Conservation (phyloP, 2,113 vertebrate genomes). For the Spermophilus dauricus region DNA sequence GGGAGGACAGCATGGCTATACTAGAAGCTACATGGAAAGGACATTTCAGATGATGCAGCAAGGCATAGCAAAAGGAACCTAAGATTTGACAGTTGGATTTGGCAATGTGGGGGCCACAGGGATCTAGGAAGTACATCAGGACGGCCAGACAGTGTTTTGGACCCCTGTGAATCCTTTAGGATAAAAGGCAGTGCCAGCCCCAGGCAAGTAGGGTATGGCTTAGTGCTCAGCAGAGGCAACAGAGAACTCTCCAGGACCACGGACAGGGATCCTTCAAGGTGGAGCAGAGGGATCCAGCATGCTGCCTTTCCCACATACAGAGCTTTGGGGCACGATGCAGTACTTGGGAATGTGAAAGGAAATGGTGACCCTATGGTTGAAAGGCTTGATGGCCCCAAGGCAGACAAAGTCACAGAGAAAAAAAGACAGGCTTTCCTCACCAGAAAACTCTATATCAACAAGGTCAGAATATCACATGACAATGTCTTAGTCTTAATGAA, state of each 20-base stretch:
- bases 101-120: neutral
- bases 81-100: neutral
- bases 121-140: neutral
- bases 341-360: neutral
- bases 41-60: neutral
- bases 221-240: neutral
- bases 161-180: neutral
- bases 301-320: neutral
- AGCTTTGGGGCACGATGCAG: accelerated
- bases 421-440: neutral
- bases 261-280: too few relatives aligned
- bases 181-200: neutral
- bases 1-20: neutral
- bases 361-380: neutral
- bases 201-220: neutral
- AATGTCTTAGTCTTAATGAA: constrained; percentile 42
- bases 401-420: neutral
- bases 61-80: neutral
- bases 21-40: neutral
- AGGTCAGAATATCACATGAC: neutral
- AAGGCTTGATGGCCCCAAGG: neutral
- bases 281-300: neutral
- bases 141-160: accelerated
- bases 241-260: neutral
- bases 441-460: neutral